Conservation (phyloP, 1,140 invertebrate genomes). For the Laupala kohalensis region DNA sequence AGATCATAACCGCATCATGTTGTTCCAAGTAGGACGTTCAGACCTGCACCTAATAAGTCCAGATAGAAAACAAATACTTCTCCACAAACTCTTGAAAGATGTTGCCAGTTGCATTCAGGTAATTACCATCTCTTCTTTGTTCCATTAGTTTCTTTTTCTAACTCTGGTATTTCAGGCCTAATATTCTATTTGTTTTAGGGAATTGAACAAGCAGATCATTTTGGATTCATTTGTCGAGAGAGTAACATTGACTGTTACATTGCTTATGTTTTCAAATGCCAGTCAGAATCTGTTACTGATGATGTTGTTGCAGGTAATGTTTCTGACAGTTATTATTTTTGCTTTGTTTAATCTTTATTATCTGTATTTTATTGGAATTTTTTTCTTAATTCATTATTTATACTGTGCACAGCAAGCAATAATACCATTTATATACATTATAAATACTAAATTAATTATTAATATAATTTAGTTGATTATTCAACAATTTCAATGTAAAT, state of each 20-base stretch:
- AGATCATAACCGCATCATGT: slow-evolving; percentile 83
- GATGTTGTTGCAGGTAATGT: slow-evolving; percentile 58
- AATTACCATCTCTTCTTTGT: slow-evolving; percentile 13
- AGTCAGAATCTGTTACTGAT: slow-evolving; percentile 62
- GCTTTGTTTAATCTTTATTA: not conserved
- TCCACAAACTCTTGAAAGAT: slow-evolving; percentile 76
- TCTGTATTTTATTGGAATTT: not conserved
- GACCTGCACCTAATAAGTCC: slow-evolving; percentile 84
- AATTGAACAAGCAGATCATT: slow-evolving; percentile 64
- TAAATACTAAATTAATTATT: too few relatives aligned
- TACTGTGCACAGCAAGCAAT: slow-evolving; percentile 1
- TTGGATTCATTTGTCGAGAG: slow-evolving; percentile 84
- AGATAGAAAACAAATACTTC: slow-evolving; percentile 75
- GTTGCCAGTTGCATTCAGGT: slow-evolving; percentile 78
- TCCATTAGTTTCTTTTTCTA: not conserved
- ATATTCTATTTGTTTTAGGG: too few relatives aligned
- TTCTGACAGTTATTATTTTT: not conserved
- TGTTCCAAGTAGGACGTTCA: slow-evolving; percentile 69
- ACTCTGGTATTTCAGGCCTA: not conserved
- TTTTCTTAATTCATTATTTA: not conserved
- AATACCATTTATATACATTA: too few relatives aligned
- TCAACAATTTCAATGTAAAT: too few relatives aligned
- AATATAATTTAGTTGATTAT: too few relatives aligned
- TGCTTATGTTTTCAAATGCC: slow-evolving; percentile 82
- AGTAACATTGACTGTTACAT: slow-evolving; percentile 50